A percentile compares a stretch with the other conserved stretches of the same genome.
phyloP scores from a whole-genome alignment of 92 coral and sea anemone species.

The Epizoanthus ramosus region DNA sequence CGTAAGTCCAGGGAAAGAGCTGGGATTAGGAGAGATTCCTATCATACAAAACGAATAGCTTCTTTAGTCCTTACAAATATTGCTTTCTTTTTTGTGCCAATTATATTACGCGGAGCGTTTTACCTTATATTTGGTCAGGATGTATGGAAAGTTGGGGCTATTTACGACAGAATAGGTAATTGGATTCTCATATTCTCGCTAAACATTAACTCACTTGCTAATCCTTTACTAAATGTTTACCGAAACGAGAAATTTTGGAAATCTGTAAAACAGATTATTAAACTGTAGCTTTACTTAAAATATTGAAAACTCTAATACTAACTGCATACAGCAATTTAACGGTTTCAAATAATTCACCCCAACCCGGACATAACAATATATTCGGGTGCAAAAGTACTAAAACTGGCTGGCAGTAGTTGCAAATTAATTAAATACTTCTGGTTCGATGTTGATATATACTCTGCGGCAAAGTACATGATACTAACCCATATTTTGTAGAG shows the following conservation, averaged over 20 bases:
- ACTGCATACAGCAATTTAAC: no score
- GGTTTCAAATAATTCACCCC: no score
- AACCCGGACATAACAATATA: no score
- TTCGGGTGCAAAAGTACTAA: no score
- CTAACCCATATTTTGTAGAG: no score
- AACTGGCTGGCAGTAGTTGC: no score
- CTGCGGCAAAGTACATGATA: no score
- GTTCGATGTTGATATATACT: no score
- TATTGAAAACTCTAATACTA: no score
- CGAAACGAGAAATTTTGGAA: neutral
- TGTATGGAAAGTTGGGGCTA: neutral
- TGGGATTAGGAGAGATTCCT: neutral
- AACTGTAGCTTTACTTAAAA: no score
- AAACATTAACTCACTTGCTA: neutral
- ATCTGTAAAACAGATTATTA: neutral
- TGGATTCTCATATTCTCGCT: neutral
- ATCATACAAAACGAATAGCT: constrained; percentile 8
- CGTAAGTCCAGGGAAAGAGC: neutral
- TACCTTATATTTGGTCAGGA: neutral
- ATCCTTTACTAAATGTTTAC: constrained; percentile 15
- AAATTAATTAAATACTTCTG: no score
- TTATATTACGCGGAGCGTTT: neutral
- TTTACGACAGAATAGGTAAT: constrained; percentile 2
- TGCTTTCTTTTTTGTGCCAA: neutral
- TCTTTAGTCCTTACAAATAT: neutral